phyloP scores from a whole-genome alignment of 2,888 invertebrate genomes.

The Caenorhabditis sp. region DNA sequence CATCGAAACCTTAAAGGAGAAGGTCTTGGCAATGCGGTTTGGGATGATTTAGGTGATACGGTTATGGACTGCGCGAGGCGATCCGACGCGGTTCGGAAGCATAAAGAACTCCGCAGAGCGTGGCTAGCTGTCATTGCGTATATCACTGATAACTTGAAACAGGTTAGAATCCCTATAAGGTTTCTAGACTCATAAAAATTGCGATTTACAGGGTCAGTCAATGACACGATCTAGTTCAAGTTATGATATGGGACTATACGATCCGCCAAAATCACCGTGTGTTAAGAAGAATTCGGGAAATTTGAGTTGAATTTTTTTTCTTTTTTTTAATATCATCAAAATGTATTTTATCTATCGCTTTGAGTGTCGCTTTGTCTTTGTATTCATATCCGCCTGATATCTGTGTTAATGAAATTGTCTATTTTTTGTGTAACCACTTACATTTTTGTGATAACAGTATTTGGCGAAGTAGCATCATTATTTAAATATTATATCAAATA shows the following conservation, averaged over 20 bases:
- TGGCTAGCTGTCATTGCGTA: slow-evolving; percentile 67
- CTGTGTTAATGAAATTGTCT: slow-evolving; percentile 16
- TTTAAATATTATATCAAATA: no score
- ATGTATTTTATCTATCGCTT: not conserved
- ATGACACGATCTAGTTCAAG: slow-evolving; percentile 49
- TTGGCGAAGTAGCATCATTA: not conserved
- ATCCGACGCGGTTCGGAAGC: slow-evolving; percentile 61
- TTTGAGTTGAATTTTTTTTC: not conserved
- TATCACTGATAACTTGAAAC: slow-evolving; percentile 64
- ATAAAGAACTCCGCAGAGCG: slow-evolving; percentile 65
- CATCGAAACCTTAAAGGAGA: slow-evolving; percentile 58
- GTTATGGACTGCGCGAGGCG: slow-evolving; percentile 61
- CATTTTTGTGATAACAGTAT: not conserved
- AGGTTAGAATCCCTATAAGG: no score
- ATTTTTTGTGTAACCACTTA: not conserved
- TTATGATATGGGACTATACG: slow-evolving; percentile 41
- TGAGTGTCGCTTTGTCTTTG: slow-evolving; percentile 18
- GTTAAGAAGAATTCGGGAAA: slow-evolving; percentile 31
- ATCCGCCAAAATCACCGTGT: slow-evolving; percentile 25
- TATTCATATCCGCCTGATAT: slow-evolving; percentile 10
- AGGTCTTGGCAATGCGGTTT: slow-evolving; percentile 55
- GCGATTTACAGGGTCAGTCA: slow-evolving; percentile 48
- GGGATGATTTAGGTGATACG: slow-evolving; percentile 67
- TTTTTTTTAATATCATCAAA: not conserved
- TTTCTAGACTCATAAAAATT: no score